Base-by-base conservation (phyloP, 1,140 invertebrate genomes). In the Eumaeus atala region DNA sequence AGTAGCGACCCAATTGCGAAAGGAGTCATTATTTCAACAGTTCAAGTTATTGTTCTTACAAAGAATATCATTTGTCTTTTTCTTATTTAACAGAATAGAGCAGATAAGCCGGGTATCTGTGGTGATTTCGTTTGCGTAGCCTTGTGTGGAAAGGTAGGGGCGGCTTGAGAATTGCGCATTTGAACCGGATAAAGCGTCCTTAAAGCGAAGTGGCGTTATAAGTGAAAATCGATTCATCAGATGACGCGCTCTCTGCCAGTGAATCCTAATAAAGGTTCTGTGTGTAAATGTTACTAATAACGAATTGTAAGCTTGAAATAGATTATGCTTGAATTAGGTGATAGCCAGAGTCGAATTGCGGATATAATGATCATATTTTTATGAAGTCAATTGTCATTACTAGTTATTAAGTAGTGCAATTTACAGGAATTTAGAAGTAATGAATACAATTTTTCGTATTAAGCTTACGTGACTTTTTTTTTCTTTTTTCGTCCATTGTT, bases 151-250 rank as follows among this genome's bases (percentile, higher is more conserved):
- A 38, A 38, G 42, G 35, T 35, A 44, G 28, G 36, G 44, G 44
- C 21, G 21, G 6, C 52, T 50, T 37, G 42, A 38, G 51, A 57
- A 62, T 55, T 55, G 60, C 56, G 49, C 52, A 51, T 62, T 55
- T 28, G 38, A 54, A 54, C 56, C 36, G 60, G 54, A 56, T 55
- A 55, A 52, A 44, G 33, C 53, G 40, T 58, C 54, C 50, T 62
- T 59, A 53, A 58, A 48, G 21, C 48, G 10, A 37, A 50, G 56
- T 56, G 56, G 52, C 17, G 38, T 59, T 48, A 59, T 56, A 62
- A 59, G 56, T 59, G 53, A 59, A 58, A 59, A 62, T 62, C 61
- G 61, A 62, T 62, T 62, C 37, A 44, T 44, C 61, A 56, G 44
- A 17, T 33, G 12, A 21, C 48, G 51, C 48, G 51, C 21, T 44